These are phyloP conservation scores for Strigops habroptila DNA, from an alignment of 2,113 vertebrate species.

Conservation along the genomic window DNA sequence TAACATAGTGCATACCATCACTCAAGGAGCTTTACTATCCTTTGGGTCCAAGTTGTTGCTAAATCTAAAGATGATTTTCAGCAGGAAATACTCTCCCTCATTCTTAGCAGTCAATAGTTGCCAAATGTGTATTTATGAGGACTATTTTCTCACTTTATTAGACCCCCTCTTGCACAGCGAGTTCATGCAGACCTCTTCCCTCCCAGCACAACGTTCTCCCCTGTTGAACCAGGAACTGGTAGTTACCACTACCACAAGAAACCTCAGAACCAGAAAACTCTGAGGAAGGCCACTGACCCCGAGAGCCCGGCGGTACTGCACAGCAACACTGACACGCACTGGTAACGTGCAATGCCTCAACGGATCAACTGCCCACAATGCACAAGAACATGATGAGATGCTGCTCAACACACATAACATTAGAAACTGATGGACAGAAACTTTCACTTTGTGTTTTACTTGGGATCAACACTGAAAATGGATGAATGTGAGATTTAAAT, in stretches of 20 bases:
- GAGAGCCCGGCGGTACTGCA: fast-evolving
- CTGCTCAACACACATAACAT: neutral
- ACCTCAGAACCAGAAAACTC: neutral
- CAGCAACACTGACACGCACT: fast-evolving
- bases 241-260: neutral
- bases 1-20: fast-evolving
- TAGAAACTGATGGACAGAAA: neutral
- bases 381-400: neutral
- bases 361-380: too few species aligned
- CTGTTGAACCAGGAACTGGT: neutral
- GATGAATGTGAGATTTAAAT: neutral
- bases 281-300: neutral
- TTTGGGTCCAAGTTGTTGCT: neutral
- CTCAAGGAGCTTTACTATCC: neutral
- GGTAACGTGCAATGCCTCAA: neutral
- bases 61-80: neutral
- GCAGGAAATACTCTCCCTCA: neutral
- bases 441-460: neutral
- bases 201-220: neutral
- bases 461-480: neutral
- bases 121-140: neutral
- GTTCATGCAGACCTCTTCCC: neutral
- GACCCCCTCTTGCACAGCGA: neutral
- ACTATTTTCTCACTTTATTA: neutral
- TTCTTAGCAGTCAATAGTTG: neutral